Percentiles rank a stretch among this genome's conserved stretches.
Evolutionary conservation across 2,888 invertebrate genomes (phyloP).

Genomic region (Xestia sexstrigata): DNA sequence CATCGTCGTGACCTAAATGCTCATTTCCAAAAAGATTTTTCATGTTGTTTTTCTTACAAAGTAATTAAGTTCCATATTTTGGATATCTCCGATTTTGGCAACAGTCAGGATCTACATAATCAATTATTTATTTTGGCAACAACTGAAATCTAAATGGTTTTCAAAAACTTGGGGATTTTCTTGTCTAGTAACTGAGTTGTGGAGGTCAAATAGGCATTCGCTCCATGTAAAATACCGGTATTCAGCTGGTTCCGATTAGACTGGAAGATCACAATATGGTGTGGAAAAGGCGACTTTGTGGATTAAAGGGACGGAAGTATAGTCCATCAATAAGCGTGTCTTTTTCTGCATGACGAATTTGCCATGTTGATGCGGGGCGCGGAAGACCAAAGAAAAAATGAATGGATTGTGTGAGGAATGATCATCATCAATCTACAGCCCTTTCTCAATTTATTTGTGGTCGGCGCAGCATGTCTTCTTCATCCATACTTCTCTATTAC

Average conservation of each 20-base stretch:
- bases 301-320: not conserved
- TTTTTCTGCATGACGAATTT: too few relatives aligned
- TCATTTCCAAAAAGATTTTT: not conserved
- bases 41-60: slow-evolving; percentile 12
- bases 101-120: not conserved
- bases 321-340: too few relatives aligned
- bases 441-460: too few relatives aligned
- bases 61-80: slow-evolving; percentile 13
- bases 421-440: too few relatives aligned
- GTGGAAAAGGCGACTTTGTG: too few relatives aligned
- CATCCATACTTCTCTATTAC: too few relatives aligned
- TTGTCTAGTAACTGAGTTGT: too few relatives aligned
- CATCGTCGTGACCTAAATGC: slow-evolving; percentile 30
- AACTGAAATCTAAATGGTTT: not conserved
- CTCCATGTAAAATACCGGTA: not conserved
- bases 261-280: not conserved
- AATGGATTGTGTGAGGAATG: not conserved
- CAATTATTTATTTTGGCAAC: too few relatives aligned
- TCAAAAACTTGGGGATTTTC: not conserved
- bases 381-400: not conserved
- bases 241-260: not conserved
- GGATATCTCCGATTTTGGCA: not conserved
- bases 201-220: not conserved
- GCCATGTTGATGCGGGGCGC: too few relatives aligned
- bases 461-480: too few relatives aligned